Evolutionary conservation across 2,888 invertebrate species (phyloP).

Genomic region (Beris chalybata): DNA sequence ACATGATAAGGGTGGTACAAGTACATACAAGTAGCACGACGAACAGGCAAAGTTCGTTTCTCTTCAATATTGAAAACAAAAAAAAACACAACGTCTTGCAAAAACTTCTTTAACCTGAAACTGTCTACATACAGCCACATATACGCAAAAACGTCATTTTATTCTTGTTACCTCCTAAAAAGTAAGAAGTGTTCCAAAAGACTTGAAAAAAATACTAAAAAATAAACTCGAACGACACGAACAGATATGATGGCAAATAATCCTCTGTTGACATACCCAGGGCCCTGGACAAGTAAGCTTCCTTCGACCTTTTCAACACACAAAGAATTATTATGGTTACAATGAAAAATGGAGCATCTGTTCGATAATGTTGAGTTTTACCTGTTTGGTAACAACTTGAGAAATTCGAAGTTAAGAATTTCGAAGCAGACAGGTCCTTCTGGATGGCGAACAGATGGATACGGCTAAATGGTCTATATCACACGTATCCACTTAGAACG

Average conservation of each 20-base stretch:
- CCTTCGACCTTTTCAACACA: constrained; percentile 3
- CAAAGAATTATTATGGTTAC: constrained; percentile 25
- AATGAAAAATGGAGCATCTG: constrained; percentile 30
- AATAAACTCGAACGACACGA: constrained; percentile 29
- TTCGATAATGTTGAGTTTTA: constrained; percentile 23
- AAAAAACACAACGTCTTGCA: too few relatives aligned
- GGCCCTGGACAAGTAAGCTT: constrained; percentile 11
- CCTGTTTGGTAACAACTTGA: constrained; percentile 28
- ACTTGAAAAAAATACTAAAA: constrained; percentile 20
- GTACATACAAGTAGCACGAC: too few relatives aligned
- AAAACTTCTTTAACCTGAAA: too few relatives aligned
- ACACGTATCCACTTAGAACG: not conserved
- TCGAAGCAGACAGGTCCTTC: not conserved
- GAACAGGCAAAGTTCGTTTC: too few relatives aligned
- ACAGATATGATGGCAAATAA: constrained; percentile 33
- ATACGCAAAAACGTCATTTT: not conserved
- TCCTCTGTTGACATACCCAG: constrained; percentile 23
- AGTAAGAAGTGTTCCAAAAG: constrained; percentile 3
- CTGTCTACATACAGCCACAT: constrained; percentile 17
- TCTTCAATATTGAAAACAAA: too few relatives aligned
- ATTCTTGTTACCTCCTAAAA: not conserved
- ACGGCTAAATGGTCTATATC: too few relatives aligned
- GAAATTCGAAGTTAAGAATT: constrained; percentile 14
- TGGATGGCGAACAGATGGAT: too few relatives aligned
- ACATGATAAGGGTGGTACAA: too few relatives aligned